Base-by-base conservation (phyloP, 1,140 invertebrate genomes). In the Diploscapter pachys region DNA sequence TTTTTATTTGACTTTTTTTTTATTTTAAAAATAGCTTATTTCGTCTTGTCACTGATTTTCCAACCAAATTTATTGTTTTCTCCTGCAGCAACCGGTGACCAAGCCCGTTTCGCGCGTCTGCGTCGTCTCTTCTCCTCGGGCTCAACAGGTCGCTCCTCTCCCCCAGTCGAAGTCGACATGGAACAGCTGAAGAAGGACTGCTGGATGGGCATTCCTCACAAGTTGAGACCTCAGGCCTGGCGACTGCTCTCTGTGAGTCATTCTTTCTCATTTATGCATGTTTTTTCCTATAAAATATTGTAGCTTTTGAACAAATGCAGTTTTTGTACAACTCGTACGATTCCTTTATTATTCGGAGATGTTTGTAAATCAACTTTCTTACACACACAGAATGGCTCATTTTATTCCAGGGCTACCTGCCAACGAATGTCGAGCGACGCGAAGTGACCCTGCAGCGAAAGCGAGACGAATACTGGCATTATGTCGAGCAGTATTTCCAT, bases 401-500 rank as follows among this genome's bases (percentile, higher is more conserved):
- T 11, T 11, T 11, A 59, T 48, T 51, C 13, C n/a, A 89, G 85
- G 95, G 95, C 79, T 98, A 98, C 89, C 87, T 98, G 57, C 95
- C 96, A 31, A 91, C 93, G 3, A 94, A 92, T 86, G 86, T 91
- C 3, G 94, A 98, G 82, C 89, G 94, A 75, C 89, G 94, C 6
- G 89, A 91, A 79, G 59, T 78, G 51, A 88, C 93, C 11, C 85
- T 98, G 61, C 90, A 94, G 83, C 88, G 94, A 69, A 98, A 98
- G 87, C 89, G 96, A 49, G 90, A 93, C 66, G 95, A 98, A 85
- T 99, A 99, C 88, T 93, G 92, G 89, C 92, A 92, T 86, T 91
- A 96, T 83, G 92, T 98, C 4, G 90, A 92, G 80, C 94, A 99
- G 86, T 99, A 98, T 88, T 99, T 96, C 85, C 92, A 94, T 81